Evolutionary conservation across 2,797 vertebrate species (phyloP).

Genomic region (Etheostoma nigrum): DNA sequence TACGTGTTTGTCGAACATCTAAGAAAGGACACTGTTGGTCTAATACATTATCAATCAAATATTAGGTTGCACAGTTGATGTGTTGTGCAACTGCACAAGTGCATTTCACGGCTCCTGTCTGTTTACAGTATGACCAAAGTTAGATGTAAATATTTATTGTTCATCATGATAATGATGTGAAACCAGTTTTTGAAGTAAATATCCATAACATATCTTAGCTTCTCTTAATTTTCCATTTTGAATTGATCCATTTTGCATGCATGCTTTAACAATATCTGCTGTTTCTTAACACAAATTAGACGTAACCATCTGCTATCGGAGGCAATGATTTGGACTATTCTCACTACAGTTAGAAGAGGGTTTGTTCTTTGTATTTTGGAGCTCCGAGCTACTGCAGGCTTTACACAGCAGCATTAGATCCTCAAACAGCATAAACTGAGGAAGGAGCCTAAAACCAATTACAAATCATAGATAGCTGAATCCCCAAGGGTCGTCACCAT

Average conservation of each 20-base stretch:
- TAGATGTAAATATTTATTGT: background rate
- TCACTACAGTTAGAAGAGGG: background rate
- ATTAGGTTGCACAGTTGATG: background rate
- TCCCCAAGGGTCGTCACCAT: background rate
- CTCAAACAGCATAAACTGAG: background rate
- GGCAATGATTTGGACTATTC: too few relatives aligned
- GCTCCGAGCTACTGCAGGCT: background rate
- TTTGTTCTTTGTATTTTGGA: background rate
- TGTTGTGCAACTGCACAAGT: background rate
- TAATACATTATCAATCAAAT: background rate
- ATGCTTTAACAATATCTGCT: background rate
- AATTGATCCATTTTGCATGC: too few relatives aligned
- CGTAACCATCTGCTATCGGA: background rate
- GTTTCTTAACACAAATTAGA: background rate
- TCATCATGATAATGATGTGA: background rate
- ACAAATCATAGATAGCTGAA: background rate
- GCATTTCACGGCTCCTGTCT: background rate
- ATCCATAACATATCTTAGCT: background rate
- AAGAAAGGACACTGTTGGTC: background rate
- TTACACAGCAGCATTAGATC: background rate
- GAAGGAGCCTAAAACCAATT: background rate
- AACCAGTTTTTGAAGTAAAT: background rate
- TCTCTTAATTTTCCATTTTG: background rate
- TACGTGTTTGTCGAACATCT: conserved; percentile 18
- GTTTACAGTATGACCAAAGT: background rate